phyloP scores from a whole-genome alignment of 2,888 invertebrate species.

The Pterostichus niger region DNA sequence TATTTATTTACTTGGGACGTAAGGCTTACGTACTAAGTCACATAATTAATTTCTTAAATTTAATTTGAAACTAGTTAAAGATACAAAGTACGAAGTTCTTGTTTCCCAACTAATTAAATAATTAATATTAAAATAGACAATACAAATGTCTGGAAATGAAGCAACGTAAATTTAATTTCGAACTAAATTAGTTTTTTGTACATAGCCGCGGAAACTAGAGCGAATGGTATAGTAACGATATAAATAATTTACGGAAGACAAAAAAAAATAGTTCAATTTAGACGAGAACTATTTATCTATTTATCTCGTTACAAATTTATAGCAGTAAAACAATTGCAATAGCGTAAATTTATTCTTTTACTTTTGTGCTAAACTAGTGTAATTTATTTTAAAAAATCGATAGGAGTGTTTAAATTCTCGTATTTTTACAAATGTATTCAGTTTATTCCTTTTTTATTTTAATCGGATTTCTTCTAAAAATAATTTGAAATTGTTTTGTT shows the following conservation, averaged over 20 bases:
- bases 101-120: constrained; percentile 12
- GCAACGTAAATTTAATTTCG: constrained; percentile 26
- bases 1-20: no score
- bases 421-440: constrained; percentile 32
- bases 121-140: constrained; percentile 14
- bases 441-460: background rate
- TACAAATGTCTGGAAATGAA: constrained; percentile 1
- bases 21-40: background rate
- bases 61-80: no score
- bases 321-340: constrained; percentile 31
- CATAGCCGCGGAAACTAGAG: background rate
- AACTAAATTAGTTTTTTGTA: constrained; percentile 30
- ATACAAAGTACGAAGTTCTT: background rate
- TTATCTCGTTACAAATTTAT: constrained; percentile 18
- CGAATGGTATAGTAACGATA: background rate
- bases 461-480: constrained; percentile 15
- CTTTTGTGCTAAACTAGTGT: constrained; percentile 26
- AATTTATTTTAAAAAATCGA: constrained; percentile 32
- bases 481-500: background rate
- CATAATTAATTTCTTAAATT: no score
- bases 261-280: constrained; percentile 10
- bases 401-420: constrained; percentile 17
- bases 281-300: constrained; percentile 8
- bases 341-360: constrained; percentile 41
- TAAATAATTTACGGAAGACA: constrained; percentile 20